Conservation (phyloP, 1,140 invertebrate species). For the Thaumetopoea pityocampa region DNA sequence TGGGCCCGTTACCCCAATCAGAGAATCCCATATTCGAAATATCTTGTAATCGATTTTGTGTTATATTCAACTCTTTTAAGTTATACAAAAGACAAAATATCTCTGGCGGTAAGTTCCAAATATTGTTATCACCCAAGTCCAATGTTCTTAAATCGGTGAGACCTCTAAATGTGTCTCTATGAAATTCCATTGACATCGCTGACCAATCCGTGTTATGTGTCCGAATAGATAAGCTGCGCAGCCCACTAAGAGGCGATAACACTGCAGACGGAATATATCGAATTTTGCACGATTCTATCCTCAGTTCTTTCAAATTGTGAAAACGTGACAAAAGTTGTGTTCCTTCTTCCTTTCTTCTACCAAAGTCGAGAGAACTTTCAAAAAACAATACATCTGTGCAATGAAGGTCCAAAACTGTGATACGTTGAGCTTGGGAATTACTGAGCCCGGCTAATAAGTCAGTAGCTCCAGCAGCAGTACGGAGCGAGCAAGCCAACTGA, state of each 20-base stretch:
- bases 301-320: slow-evolving; percentile 82
- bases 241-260: slow-evolving; percentile 80
- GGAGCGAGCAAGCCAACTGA: slow-evolving; percentile 82
- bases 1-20: slow-evolving; percentile 78
- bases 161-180: slow-evolving; percentile 82
- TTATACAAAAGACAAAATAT: slow-evolving; percentile 85
- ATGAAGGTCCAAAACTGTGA: slow-evolving; percentile 83
- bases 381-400: slow-evolving; percentile 89
- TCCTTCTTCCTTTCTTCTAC: slow-evolving; percentile 75
- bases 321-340: slow-evolving; percentile 82
- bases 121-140: slow-evolving; percentile 88
- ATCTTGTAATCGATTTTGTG: slow-evolving; percentile 86
- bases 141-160: slow-evolving; percentile 81
- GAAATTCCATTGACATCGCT: slow-evolving; percentile 85
- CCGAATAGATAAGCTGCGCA: slow-evolving; percentile 82
- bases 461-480: slow-evolving; percentile 83
- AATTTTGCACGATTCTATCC: slow-evolving; percentile 88
- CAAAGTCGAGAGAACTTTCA: slow-evolving; percentile 82
- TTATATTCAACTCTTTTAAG: slow-evolving; percentile 83
- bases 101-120: slow-evolving; percentile 85
- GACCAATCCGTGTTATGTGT: slow-evolving; percentile 90
- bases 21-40: slow-evolving; percentile 84
- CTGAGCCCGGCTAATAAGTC: slow-evolving; percentile 82
- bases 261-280: slow-evolving; percentile 83
- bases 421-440: slow-evolving; percentile 80